These are phyloP conservation scores for Sesamia nonagrioides DNA, from an alignment of 1,140 invertebrate species.

Conservation along the genomic window DNA sequence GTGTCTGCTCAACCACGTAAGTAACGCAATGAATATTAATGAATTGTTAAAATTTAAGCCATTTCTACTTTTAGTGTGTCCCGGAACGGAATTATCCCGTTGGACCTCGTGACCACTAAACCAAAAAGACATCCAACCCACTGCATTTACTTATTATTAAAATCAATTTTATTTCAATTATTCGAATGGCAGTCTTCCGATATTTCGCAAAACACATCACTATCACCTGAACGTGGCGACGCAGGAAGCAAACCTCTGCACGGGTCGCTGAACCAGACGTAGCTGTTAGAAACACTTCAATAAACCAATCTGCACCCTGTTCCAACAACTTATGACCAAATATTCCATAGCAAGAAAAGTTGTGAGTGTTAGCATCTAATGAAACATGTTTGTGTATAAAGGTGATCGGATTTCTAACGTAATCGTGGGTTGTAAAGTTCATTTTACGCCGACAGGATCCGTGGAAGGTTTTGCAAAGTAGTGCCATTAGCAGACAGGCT, in stretches of 20 bases:
- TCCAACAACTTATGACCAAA: constrained; percentile 35
- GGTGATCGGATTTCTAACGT: constrained; percentile 54
- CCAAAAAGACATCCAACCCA: no score
- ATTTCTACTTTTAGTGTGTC: no score
- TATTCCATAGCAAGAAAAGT: constrained; percentile 22
- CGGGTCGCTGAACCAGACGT: constrained; percentile 72
- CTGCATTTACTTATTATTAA: no score
- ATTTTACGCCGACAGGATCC: constrained; percentile 4
- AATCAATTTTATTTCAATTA: no score
- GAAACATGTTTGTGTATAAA: constrained; percentile 67
- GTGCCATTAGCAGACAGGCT: constrained; percentile 71
- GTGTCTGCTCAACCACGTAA: no score
- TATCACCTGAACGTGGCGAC: constrained; percentile 60
- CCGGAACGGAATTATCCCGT: no score
- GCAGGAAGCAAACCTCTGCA: constrained; percentile 73
- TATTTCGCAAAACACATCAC: constrained; percentile 29
- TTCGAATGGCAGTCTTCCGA: background rate
- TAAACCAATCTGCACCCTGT: constrained; percentile 55
- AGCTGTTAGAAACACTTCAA: constrained; percentile 63
- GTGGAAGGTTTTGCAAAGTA: constrained; percentile 67
- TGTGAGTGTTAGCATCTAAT: constrained; percentile 73
- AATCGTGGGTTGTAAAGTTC: constrained; percentile 10
- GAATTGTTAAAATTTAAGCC: no score
- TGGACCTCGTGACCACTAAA: no score
- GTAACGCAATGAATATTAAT: no score